Evolutionary conservation across 2,888 invertebrate genomes (phyloP), one percentile per base, ranked within the genome.

Genomic region (Auanema sp.): DNA sequence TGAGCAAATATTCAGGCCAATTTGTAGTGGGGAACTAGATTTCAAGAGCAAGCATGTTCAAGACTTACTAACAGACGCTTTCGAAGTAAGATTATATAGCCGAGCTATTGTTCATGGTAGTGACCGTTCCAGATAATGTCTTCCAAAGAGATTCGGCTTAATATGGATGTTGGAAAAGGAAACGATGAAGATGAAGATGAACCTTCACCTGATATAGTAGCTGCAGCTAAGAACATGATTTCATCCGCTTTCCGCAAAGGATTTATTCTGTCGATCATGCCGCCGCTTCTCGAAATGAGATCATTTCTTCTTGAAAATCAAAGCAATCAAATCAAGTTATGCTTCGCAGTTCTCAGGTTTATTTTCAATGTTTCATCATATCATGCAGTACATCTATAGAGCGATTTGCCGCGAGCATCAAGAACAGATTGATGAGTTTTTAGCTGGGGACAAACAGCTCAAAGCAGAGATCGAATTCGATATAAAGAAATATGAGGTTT

Each of bases 211-310:
- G 63, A 44, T 16, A 55, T 66, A 4, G 55, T 57, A 44, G 60
- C 64, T 2, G 70, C 62, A 5, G 72, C 72, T 1, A 71, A 68
- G 53, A 70, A 67, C 42, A 49, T 67, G 60, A 69, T 72, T 49
- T 60, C 72, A 3, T 60, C 57, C 5, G 61, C 65, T 10, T 75
- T 68, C 57, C 70, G 76, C 12, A 59, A 47, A 24, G 69, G 61
- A 21, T 65, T 76, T 50, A 69, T 70, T 40, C 67, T 65, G 10
- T 50, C 64, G 14, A 63, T 72, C 21, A 68, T 76, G 68, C 76
- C 76, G 1, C 58, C 60, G 41, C 54, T 76, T 10, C 57, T 76
- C 18, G 57, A 57, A 23, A 40, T 72, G 40, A 44, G 69, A 14
- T 49, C 52, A 4, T 74, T 66, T 55, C 58, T 74, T 5, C 42